phyloP scores from a whole-genome alignment of 2,888 invertebrate genomes.

The Xylocampa areola region DNA sequence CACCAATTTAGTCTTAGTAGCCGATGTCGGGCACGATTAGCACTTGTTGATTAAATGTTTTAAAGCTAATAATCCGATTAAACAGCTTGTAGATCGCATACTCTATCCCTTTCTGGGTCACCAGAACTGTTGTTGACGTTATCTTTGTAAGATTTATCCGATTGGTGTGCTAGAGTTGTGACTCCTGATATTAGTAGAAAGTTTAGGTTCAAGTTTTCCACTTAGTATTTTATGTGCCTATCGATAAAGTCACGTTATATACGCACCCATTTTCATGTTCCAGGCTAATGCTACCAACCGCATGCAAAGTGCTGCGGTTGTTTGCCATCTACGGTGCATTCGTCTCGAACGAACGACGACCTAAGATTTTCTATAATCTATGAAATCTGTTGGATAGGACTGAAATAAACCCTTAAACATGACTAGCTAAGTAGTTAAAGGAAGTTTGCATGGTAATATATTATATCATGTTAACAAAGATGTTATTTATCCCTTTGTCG shows the following conservation, averaged over 20 bases:
- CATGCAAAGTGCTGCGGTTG: conserved; percentile 76
- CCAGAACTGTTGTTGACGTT: conserved; percentile 57
- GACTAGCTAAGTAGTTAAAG: not conserved
- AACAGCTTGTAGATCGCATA: conserved; percentile 68
- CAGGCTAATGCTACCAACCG: conserved; percentile 73
- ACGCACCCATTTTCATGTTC: conserved; percentile 69
- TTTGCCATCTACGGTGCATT: conserved; percentile 74
- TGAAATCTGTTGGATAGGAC: conserved; percentile 43
- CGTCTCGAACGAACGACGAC: conserved; percentile 76
- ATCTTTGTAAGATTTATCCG: conserved; percentile 54
- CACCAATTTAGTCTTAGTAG: conserved; percentile 77
- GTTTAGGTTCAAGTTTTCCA: conserved; percentile 40
- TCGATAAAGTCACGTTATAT: conserved; percentile 69
- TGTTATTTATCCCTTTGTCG: conserved; percentile 10
- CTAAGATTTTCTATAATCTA: conserved; percentile 67
- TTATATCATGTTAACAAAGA: conserved; percentile 10
- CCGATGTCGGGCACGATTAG: conserved; percentile 75
- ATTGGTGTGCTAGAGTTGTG: conserved; percentile 47
- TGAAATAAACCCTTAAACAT: no score
- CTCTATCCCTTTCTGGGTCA: conserved; percentile 68
- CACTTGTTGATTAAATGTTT: conserved; percentile 75
- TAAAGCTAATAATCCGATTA: conserved; percentile 77
- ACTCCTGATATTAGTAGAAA: conserved; percentile 53
- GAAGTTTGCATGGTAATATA: not conserved
- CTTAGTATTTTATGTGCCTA: conserved; percentile 56